Evolutionary conservation across 2,888 invertebrate species (phyloP), one percentile per base, ranked within the genome.

Genomic region (Nezara viridula): DNA sequence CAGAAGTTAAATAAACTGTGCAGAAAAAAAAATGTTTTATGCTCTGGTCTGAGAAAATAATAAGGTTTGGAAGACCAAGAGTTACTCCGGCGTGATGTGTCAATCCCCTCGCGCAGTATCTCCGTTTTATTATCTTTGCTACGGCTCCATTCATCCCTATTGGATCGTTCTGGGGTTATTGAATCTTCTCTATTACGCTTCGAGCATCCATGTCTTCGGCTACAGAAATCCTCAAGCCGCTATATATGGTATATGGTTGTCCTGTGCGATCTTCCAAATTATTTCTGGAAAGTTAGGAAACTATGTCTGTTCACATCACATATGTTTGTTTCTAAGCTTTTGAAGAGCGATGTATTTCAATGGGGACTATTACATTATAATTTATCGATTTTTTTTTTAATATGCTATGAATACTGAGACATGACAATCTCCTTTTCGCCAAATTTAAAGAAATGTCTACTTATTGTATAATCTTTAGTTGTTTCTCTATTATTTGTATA

Each of bases 41-140:
- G 66, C 24, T 21, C 21, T 37, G 7, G 37, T 19, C 21, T 37
- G 32, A 5, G 66, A 19, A 37, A 32, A 73, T 73, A 73, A 73
- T 37, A 60, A 14, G 1, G 5, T 32, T 27, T 73, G 5, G 27
- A 60, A 60, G 27, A 14, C 27, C 16, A 73, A 32, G 66, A 37
- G 32, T 60, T 37, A 21, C 37, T 21, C 66, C 6, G 19, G 21
- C 9, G 60, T 60, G 60, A 73, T 73, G 66, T 73, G 66, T 37
- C 32, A 37, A 37, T 73, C 66, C 37, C 32, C 37, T 14, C 19
- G 1, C n/a, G 66, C n/a, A 24, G 66, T 73, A 73, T 73, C 37
- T 73, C 9, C 32, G 32, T 73, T 73, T 37, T 73, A 73, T 73
- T 73, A 73, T 32, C 66, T 37, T 73, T 73, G 66, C 27, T 73